A percentile compares a stretch with the other conserved stretches of the same genome.
Evolutionary conservation across 2,888 invertebrate genomes (phyloP).

Genomic region (Lissonota sp.): DNA sequence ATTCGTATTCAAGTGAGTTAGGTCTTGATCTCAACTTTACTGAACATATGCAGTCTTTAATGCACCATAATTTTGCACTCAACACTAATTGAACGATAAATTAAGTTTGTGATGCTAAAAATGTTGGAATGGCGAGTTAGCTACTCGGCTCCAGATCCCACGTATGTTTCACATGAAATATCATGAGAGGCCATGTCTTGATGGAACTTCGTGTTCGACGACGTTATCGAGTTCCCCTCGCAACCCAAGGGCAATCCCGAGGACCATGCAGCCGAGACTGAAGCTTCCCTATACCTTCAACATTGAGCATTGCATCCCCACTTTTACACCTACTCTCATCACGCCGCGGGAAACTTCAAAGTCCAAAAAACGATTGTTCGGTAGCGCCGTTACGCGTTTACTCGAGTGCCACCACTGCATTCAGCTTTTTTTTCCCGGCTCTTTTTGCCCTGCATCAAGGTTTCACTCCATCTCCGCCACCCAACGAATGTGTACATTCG

Average conservation of each 20-base stretch:
- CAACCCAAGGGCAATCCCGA: slow-evolving; percentile 28
- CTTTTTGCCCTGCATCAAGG: slow-evolving; percentile 25
- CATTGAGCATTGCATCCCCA: slow-evolving; percentile 23
- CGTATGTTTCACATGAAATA: slow-evolving; percentile 3
- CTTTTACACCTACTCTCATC: slow-evolving; percentile 32
- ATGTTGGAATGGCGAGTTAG: neutral
- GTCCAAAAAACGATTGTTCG: slow-evolving; percentile 79
- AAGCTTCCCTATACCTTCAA: slow-evolving; percentile 28
- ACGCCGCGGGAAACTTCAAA: slow-evolving; percentile 75
- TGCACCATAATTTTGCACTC: neutral
- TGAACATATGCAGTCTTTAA: neutral
- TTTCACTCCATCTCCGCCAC: slow-evolving; percentile 33
- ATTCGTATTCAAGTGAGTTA: neutral
- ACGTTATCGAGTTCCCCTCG: slow-evolving; percentile 53
- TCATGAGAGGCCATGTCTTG: neutral
- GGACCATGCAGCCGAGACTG: slow-evolving; percentile 4
- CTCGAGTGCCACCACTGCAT: slow-evolving; percentile 56
- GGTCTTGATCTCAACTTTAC: neutral
- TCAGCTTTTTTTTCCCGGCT: slow-evolving; percentile 39
- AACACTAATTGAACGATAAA: neutral
- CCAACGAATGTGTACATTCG: slow-evolving; percentile 65
- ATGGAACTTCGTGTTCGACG: slow-evolving; percentile 39
- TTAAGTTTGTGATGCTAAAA: neutral
- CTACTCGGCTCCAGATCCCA: neutral
- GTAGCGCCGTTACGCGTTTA: slow-evolving; percentile 69